Base-by-base conservation (phyloP, 1,140 invertebrate species). In the Rhizoglyphus robini region DNA sequence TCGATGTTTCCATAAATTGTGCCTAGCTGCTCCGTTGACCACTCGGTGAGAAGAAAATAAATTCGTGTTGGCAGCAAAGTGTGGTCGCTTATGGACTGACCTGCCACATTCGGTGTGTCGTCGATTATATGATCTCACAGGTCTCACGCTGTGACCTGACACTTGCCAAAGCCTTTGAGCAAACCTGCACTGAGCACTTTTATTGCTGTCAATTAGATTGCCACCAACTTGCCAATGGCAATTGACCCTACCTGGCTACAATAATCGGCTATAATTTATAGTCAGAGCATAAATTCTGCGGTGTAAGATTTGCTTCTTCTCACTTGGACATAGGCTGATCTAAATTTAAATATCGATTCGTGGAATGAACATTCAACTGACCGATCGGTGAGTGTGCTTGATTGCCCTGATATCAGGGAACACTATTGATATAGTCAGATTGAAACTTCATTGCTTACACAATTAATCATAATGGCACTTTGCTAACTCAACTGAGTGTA, bases 1-100 rank as follows among this genome's bases (percentile, higher is more conserved):
- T 54, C 51, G 51, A 54, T 54, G 51, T 54, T 54, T 54, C 51
- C 51, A 54, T 54, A 54, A 54, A 54, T 54, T 54, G 8, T 32
- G 51, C 51, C 36, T 11, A 41, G 8, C 18, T 41, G 18, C 36
- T 41, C 36, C 18, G 36, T 41, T 54, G 51, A 54, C 51, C 51
- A 54, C 51, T 46, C 41, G 23, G 41, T 46, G 41, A 23, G 41
- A 46, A 46, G 41, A 46, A 23, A 46, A 46, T 46, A 46, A 46
- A 46, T n/a, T n/a, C 36, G 36, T 41, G 36, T 41, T 23, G 23
- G 23, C 8, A 27, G 51, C 51, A 27, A 54, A 11, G 31, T 32
- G 8, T 54, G 8, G 20, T 20, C 8, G 23, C 51, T 54, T 54
- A 54, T 54, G 51, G 51, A 54, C 51, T 32, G 51, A 20, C 51